Evolutionary conservation across 2,797 vertebrate genomes (phyloP).

Genomic region (Octomys mimax): DNA sequence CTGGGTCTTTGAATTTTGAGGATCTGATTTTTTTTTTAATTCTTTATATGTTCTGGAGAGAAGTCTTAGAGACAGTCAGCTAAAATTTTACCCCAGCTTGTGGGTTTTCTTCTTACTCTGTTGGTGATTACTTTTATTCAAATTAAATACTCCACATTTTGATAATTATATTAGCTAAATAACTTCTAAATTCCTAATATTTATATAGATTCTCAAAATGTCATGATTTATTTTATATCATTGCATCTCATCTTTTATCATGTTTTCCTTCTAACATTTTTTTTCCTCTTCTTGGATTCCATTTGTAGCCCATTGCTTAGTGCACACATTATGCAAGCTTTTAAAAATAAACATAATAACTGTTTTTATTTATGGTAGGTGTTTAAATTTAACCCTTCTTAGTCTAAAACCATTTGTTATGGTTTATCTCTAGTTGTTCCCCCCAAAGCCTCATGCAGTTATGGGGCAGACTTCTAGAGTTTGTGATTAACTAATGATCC

Average conservation of each 20-base stretch:
- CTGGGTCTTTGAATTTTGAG: no score
- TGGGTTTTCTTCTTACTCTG: no score
- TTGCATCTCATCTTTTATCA: background rate
- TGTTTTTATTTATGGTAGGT: background rate
- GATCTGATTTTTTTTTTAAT: no score
- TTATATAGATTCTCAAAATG: background rate
- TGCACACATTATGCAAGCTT: background rate
- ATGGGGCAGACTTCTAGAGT: no score
- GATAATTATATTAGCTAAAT: slow-evolving; percentile 29
- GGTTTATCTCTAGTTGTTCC: no score
- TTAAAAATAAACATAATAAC: background rate
- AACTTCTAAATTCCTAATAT: slow-evolving; percentile 11
- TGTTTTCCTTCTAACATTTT: background rate
- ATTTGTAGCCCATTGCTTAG: background rate
- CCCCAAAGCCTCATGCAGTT: no score
- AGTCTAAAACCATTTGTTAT: background rate
- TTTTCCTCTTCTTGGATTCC: background rate
- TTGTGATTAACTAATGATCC: no score
- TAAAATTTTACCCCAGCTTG: no score
- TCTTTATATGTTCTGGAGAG: no score
- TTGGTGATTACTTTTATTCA: background rate
- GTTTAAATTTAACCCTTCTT: slow-evolving; percentile 34
- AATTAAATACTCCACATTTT: slow-evolving; percentile 25
- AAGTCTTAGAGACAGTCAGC: no score
- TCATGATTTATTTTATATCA: background rate